Percentiles rank a stretch among this genome's conserved stretches.
phyloP scores from a whole-genome alignment of 2,888 invertebrate species.

The Noctuana brunneofusca region DNA sequence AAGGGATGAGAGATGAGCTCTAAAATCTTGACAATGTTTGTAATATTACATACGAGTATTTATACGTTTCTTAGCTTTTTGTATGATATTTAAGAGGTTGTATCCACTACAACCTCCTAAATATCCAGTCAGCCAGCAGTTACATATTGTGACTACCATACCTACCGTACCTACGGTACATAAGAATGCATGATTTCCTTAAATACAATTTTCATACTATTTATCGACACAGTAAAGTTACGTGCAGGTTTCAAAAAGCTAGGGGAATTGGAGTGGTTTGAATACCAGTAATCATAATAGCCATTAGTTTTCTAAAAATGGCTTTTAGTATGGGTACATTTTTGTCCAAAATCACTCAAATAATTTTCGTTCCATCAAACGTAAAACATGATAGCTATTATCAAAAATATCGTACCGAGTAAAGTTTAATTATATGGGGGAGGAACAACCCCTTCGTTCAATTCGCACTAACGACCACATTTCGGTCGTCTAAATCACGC shows the following conservation, averaged over 20 bases:
- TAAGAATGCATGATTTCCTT: too few species aligned
- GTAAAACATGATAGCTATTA: slow-evolving; percentile 45
- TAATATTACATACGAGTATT: too few species aligned
- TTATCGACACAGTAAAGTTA: too few species aligned
- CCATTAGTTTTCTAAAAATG: neutral
- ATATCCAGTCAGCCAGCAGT: too few species aligned
- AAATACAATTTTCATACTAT: too few species aligned
- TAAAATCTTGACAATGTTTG: neutral
- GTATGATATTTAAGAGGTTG: neutral
- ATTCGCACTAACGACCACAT: slow-evolving; percentile 76
- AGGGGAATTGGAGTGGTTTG: neutral
- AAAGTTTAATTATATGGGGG: slow-evolving; percentile 73
- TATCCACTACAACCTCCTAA: too few species aligned
- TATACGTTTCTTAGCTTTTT: neutral
- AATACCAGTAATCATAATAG: neutral
- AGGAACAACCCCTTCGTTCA: slow-evolving; percentile 68
- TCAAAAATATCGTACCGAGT: slow-evolving; percentile 51
- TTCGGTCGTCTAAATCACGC: slow-evolving; percentile 71
- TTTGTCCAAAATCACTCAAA: slow-evolving; percentile 9
- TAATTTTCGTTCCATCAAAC: slow-evolving; percentile 34
- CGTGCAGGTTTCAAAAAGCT: too few species aligned
- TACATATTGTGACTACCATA: too few species aligned
- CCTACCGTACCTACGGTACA: too few species aligned
- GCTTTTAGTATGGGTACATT: neutral
- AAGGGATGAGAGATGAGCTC: slow-evolving; percentile 12